A percentile compares a stretch with the other conserved stretches of the same genome.
These are phyloP conservation scores for Wiebesia pumilae DNA, from an alignment of 1,140 invertebrate species.

Conservation along the genomic window DNA sequence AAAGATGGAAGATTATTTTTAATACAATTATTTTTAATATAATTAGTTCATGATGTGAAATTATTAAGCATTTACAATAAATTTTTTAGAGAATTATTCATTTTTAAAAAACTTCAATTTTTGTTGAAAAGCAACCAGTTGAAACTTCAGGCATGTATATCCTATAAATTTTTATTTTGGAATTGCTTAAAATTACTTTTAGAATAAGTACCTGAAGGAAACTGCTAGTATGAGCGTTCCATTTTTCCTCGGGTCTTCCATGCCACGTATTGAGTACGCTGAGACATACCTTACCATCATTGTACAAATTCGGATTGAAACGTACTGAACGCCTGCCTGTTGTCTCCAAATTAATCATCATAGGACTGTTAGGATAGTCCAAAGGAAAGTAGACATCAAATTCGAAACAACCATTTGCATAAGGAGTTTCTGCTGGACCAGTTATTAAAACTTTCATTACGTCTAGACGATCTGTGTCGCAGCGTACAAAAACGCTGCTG, in stretches of 20 bases:
- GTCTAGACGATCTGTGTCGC: slow-evolving; percentile 94
- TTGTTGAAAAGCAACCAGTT: too few relatives aligned
- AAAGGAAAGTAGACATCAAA: slow-evolving; percentile 94
- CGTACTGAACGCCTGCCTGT: slow-evolving; percentile 94
- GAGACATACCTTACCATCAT: slow-evolving; percentile 97
- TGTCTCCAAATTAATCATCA: slow-evolving; percentile 94
- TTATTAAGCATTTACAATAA: too few relatives aligned
- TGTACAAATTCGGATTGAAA: slow-evolving; percentile 98
- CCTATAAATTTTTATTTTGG: too few relatives aligned
- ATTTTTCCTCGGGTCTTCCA: slow-evolving; percentile 98
- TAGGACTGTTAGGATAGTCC: slow-evolving; percentile 87
- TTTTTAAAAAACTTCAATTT: too few relatives aligned
- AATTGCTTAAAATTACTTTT: too few relatives aligned
- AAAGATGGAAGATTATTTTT: too few relatives aligned
- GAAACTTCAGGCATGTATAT: too few relatives aligned
- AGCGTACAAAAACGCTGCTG: slow-evolving; percentile 96
- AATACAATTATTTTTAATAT: too few relatives aligned
- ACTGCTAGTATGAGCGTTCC: slow-evolving; percentile 97
- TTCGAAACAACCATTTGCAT: slow-evolving; percentile 92
- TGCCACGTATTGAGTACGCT: slow-evolving; percentile 98
- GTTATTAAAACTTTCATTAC: slow-evolving; percentile 98
- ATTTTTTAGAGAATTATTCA: too few relatives aligned
- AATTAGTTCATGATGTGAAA: too few relatives aligned
- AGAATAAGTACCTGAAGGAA: slow-evolving; percentile 86
- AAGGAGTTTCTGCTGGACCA: slow-evolving; percentile 91